phyloP scores from a whole-genome alignment of 1,140 invertebrate genomes.

The Nymphalis io region DNA sequence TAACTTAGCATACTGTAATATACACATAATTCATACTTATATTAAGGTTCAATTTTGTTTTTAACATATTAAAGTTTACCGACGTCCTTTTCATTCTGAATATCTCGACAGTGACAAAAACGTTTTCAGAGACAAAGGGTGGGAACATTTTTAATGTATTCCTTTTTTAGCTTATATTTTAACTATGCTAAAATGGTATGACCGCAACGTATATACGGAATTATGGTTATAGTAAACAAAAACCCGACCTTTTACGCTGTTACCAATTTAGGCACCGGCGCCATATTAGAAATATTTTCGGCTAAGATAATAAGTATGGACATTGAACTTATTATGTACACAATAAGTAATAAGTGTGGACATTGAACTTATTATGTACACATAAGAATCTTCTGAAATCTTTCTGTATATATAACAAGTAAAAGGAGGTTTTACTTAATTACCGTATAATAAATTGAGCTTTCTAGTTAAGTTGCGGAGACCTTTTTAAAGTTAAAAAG shows the following conservation, averaged over 20 bases:
- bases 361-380: conserved; percentile 15
- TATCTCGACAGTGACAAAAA: neutral
- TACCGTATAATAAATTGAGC: no score
- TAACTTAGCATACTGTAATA: no score
- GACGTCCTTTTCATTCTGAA: neutral
- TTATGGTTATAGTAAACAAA: conserved; percentile 20
- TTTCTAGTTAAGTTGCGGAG: no score
- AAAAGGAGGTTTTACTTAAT: no score
- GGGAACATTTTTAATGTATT: neutral
- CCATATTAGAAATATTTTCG: conserved; percentile 24
- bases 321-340: conserved; percentile 15
- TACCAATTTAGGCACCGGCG: conserved; percentile 10
- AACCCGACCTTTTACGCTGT: conserved; percentile 18
- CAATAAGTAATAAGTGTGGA: conserved; percentile 16
- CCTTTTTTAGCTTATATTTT: conserved; percentile 1
- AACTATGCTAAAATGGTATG: neutral
- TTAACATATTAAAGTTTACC: neutral
- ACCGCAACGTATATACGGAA: conserved; percentile 5
- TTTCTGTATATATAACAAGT: neutral
- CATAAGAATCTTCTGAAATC: neutral
- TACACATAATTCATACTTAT: no score
- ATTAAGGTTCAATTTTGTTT: neutral
- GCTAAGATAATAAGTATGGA: conserved; percentile 20
- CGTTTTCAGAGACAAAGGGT: neutral
- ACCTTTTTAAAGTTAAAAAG: neutral